Evolutionary conservation across 2,888 invertebrate genomes (phyloP).

Genomic region (Dryococelus australis): DNA sequence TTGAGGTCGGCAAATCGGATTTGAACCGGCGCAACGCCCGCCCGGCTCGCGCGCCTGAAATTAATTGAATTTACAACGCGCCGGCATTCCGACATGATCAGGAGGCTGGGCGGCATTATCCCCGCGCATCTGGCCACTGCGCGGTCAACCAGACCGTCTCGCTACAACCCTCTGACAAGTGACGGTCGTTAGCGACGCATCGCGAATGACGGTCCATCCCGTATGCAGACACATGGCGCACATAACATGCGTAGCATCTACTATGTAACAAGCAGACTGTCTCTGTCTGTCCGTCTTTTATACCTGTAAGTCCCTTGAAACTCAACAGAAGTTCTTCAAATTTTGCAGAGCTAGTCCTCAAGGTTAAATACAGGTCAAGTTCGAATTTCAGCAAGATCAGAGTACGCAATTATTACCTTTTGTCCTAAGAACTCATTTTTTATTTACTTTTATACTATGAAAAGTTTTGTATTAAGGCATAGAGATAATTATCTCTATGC

Average conservation of each 20-base stretch:
- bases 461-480: too few species aligned
- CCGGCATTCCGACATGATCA: not conserved
- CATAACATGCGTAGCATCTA: not conserved
- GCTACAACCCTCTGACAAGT: not conserved
- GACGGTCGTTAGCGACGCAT: not conserved
- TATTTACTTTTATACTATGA: too few species aligned
- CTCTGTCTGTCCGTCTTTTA: too few species aligned
- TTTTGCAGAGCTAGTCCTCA: too few species aligned
- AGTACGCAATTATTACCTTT: too few species aligned
- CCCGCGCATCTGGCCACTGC: not conserved
- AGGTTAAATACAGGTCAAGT: too few species aligned
- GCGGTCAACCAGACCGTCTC: not conserved
- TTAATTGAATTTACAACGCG: not conserved
- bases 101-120: not conserved
- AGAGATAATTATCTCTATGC: too few species aligned
- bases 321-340: too few species aligned
- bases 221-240: not conserved
- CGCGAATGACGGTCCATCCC: not conserved
- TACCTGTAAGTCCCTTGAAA: too few species aligned
- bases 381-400: too few species aligned
- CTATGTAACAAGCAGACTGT: too few species aligned
- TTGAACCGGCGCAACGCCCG: not conserved
- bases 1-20: not conserved
- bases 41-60: not conserved
- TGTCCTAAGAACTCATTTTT: too few species aligned